These are phyloP conservation scores for Eurystomus gularis DNA, from an alignment of 2,113 vertebrate species.

Conservation along the genomic window DNA sequence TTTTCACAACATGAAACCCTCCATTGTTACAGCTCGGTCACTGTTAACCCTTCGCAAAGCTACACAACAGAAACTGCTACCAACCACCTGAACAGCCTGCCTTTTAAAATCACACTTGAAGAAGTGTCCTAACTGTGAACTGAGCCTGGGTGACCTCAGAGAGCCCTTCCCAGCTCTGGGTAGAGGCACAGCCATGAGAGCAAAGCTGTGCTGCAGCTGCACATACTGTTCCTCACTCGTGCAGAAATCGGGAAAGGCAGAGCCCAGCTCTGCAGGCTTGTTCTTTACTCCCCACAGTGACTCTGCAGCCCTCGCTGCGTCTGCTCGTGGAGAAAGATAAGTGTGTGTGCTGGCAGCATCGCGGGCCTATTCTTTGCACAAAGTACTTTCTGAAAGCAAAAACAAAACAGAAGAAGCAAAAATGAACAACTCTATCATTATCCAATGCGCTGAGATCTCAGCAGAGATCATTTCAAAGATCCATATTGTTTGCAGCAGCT, in stretches of 20 bases:
- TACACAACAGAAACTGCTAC: neutral
- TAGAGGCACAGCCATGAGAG: neutral
- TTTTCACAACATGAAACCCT: neutral
- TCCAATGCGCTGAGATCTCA: constrained; percentile 37
- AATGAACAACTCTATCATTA: constrained; percentile 60
- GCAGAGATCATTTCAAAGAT: constrained; percentile 64
- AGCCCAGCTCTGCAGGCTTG: neutral
- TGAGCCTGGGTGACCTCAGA: constrained; percentile 12
- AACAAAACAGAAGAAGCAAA: constrained; percentile 9
- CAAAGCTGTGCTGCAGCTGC: neutral
- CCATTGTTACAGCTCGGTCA: neutral
- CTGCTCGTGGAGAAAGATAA: neutral
- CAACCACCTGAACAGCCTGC: neutral
- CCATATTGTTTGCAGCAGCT: constrained; percentile 66
- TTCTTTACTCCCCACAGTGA: neutral
- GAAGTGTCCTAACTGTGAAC: neutral
- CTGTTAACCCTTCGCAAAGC: neutral
- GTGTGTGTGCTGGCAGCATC: constrained; percentile 7
- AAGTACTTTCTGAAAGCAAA: neutral
- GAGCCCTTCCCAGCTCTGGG: neutral
- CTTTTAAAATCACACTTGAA: neutral
- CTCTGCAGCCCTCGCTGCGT: neutral
- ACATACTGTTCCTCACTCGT: neutral
- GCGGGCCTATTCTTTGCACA: constrained; percentile 1
- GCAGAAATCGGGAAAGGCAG: neutral